These are phyloP conservation scores for Anhinga rufa DNA, from an alignment of 2,113 vertebrate species.

Conservation along the genomic window DNA sequence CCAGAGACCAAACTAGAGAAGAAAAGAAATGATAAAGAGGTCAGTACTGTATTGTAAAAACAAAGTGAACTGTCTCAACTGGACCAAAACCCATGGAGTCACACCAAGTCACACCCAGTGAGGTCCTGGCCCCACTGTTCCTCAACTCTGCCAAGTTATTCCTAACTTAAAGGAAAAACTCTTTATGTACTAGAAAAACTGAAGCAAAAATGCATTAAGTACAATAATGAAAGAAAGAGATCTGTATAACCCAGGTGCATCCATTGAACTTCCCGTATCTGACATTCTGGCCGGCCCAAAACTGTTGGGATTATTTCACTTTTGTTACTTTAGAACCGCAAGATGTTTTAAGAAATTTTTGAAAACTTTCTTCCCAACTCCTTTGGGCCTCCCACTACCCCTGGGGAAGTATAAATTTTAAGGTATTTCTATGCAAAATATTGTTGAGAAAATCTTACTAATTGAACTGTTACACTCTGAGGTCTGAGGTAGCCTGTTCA, in stretches of 20 bases:
- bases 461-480: background rate
- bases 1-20: slow-evolving; percentile 90
- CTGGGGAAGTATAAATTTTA: background rate
- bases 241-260: background rate
- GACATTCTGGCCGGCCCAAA: background rate
- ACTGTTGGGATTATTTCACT: background rate
- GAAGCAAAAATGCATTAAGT: background rate
- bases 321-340: background rate
- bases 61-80: background rate
- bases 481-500: background rate
- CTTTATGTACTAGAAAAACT: background rate
- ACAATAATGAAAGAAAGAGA: background rate
- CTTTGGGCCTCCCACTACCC: background rate
- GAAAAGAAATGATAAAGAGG: background rate
- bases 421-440: background rate
- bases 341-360: background rate
- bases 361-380: background rate
- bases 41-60: background rate
- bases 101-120: background rate
- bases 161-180: background rate
- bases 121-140: background rate
- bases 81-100: background rate
- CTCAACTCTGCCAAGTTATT: background rate
- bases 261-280: background rate
- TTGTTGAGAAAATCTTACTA: background rate